A percentile compares a stretch with the other conserved stretches of the same genome.
phyloP scores from a whole-genome alignment of 2,113 vertebrate genomes.

The Promerops cafer region DNA sequence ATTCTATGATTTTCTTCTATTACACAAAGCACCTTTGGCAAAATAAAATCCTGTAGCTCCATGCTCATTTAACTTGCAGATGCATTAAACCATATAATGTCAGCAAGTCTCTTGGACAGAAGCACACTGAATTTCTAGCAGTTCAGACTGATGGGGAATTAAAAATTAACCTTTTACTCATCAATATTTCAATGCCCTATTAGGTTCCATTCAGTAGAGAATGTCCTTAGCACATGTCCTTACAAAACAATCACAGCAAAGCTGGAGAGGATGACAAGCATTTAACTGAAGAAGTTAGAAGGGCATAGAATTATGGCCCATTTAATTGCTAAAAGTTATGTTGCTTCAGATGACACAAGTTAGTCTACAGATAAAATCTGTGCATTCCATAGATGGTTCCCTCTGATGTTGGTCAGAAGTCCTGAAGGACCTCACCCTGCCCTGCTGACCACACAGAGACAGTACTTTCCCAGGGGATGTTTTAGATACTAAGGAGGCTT shows the following conservation, averaged over 20 bases:
- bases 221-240: not conserved
- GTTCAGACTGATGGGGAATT: conserved; percentile 36
- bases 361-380: not conserved
- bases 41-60: not conserved
- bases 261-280: not conserved
- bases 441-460: not conserved
- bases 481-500: not conserved
- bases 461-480: fast-evolving
- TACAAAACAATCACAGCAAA: not conserved
- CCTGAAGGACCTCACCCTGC: not conserved
- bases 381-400: not conserved
- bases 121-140: conserved; percentile 33
- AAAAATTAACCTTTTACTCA: conserved; percentile 52
- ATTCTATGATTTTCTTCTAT: not conserved
- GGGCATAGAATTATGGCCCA: fast-evolving
- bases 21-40: not conserved
- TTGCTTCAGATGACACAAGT: not conserved
- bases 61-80: not conserved
- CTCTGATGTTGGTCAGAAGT: not conserved
- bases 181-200: conserved; percentile 36
- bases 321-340: not conserved
- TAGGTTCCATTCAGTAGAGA: not conserved
- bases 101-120: conserved; percentile 24
- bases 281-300: not conserved
- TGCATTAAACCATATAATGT: not conserved